Base-by-base conservation (phyloP, 2,797 vertebrate species). In the Todus mexicanus region DNA sequence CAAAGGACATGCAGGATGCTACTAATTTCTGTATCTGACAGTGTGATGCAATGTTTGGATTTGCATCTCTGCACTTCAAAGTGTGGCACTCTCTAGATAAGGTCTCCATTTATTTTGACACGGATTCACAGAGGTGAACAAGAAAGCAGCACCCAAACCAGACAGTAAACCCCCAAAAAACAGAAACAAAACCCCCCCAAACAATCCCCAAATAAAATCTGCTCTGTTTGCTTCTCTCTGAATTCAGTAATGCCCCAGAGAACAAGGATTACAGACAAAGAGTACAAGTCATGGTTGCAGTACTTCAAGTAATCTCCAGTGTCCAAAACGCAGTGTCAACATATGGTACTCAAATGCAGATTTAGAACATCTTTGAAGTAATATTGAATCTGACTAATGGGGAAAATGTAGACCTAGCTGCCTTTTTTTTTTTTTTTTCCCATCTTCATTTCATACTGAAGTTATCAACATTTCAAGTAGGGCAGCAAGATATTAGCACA, bases 1-100 rank as follows among this genome's bases (percentile, higher is more conserved):
- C 98, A 99, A 98, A 99, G 98, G 94, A 96, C 91, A 89, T 95
- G 97, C 96, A 96, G 95, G 94, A 95, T 95, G 97, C 98, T 98
- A 98, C 98, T 98, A 98, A 98, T 98, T 97, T 97, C 98, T 97
- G 92, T 97, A 97, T 98, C 94, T 93, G 97, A 97, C 97, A 97
- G 97, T 88, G 97, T 97, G 97, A 97, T 97, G 96, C 97, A 93
- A 96, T 97, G 95, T 97, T 97, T 94, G 97, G 98, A 98, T 98
- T 98, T 98, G 97, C 98, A 97, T 98, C 96, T 96, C 96, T 96
- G 96, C 96, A 98, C 98, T 98, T 99, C 98, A 98, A 98, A 98
- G 98, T 66, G 93, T 89, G 97, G 96, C 95, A 97, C 97, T 80
- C 97, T 98, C 98, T 97, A 65, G 88, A 94, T 90, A 98, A 98